A percentile compares a stretch with the other conserved stretches of the same genome.
phyloP scores from a whole-genome alignment of 2,888 invertebrate genomes.

The Abscondita cerata region DNA sequence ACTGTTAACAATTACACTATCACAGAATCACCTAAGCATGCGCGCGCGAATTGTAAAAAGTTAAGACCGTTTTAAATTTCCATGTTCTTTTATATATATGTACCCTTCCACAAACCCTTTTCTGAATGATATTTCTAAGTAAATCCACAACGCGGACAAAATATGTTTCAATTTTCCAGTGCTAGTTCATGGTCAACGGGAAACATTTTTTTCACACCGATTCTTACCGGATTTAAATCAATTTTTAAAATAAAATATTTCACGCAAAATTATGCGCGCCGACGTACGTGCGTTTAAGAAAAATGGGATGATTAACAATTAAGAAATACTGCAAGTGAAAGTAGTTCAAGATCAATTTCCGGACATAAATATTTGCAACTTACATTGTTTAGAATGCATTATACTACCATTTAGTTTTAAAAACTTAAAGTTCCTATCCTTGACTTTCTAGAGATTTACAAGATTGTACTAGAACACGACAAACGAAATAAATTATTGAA shows the following conservation, averaged over 20 bases:
- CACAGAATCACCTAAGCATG: background rate
- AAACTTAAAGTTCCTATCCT: conserved; percentile 8
- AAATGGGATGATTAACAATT: background rate
- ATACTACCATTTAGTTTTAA: background rate
- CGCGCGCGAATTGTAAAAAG: background rate
- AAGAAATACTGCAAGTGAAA: background rate
- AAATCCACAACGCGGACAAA: conserved; percentile 9
- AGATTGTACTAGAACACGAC: background rate
- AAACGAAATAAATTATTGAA: too few species aligned
- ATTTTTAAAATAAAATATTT: too few species aligned
- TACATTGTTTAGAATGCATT: background rate
- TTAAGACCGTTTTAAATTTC: conserved; percentile 17
- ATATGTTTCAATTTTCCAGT: conserved; percentile 9
- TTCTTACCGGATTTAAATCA: background rate
- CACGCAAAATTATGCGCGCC: too few species aligned
- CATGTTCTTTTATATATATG: conserved; percentile 27
- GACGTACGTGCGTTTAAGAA: background rate
- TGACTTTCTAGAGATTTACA: conserved; percentile 11
- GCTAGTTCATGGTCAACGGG: conserved; percentile 20
- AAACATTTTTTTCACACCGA: conserved; percentile 2
- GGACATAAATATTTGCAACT: conserved; percentile 3
- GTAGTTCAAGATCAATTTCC: conserved; percentile 9
- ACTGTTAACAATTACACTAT: background rate
- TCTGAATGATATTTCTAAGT: conserved; percentile 3
- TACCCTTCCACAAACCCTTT: conserved; percentile 16